phyloP scores from a whole-genome alignment of 2,888 invertebrate species.

The Druceiella hillmani region DNA sequence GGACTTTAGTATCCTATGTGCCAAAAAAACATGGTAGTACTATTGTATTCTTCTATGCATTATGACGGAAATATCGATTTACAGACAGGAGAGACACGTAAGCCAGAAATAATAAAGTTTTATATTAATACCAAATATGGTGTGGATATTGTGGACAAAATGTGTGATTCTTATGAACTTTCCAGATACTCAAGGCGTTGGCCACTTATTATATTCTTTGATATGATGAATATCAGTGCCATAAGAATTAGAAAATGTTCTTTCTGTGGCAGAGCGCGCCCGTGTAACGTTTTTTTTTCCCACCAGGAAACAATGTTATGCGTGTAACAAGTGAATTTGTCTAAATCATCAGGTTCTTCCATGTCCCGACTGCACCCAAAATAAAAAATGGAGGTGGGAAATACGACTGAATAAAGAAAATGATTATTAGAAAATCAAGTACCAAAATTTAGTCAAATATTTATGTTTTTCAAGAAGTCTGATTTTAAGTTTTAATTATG shows the following conservation, averaged over 20 bases:
- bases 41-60: constrained; percentile 1
- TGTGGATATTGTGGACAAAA: constrained; percentile 3
- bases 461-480: no score
- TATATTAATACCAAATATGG: constrained; percentile 1
- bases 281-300: no score
- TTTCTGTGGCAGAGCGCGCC: constrained; percentile 4
- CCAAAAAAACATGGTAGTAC: constrained; percentile 5
- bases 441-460: no score
- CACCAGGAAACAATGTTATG: constrained; percentile 2
- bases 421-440: no score
- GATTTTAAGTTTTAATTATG: no score
- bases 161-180: constrained; percentile 1
- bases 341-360: no score
- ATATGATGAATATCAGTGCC: no score
- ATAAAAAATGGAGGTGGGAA: no score
- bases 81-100: constrained; percentile 2
- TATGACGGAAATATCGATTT: background rate
- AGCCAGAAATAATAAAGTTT: constrained; percentile 4
- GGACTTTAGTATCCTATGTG: constrained; percentile 3
- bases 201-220: background rate
- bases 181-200: background rate
- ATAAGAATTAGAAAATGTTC: constrained; percentile 5
- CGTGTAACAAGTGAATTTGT: constrained; percentile 2
- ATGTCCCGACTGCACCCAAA: no score
- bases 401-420: no score